Evolutionary conservation across 2,888 invertebrate species (phyloP), one percentile per base, ranked within the genome.

Genomic region (Cepaea hortensis): DNA sequence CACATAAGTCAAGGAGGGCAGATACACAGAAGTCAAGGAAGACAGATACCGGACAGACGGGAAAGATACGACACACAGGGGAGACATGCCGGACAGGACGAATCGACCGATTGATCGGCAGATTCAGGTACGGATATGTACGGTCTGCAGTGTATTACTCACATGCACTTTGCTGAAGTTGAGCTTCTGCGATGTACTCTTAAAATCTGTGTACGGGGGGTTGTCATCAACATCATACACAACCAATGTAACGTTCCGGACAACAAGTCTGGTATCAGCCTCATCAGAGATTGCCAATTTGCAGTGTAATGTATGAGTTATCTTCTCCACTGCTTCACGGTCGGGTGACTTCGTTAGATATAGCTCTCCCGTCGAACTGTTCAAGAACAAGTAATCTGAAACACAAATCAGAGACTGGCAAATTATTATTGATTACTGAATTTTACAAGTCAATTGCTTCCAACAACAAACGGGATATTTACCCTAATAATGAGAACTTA

Each of bases 181-280:
- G 2, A 11, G 46, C n/a, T 68, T 7, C 50, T 81, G 81, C 6
- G 20, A 0, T 3, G n/a, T n/a, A 3, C n/a, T 18, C 48, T 7
- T 70, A 15, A n/a, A 81, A 6, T 55, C 70, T 50, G 73, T 83
- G 55, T 20, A 83, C 6, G 84, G 84, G 2, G 75, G 84, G 15
- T 75, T 76, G n/a, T 84, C 84, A 13, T 84, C 77, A 3, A 77
- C 84, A 13, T 84, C 84, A 55, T 65, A 84, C n/a, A 84, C 68
- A 62, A 50, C 7, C 20, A 84, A 50, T 48, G 77, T 77, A n/a
- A 84, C 20, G 65, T 50, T 77, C 3, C 35, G 48, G 62, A 23
- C 35, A 5, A 1, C 7, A 18, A 3, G n/a, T 13, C 1, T n/a
- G n/a, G 7, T 6, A 6, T 55, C 55, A 23, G 7, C 23, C 23